phyloP scores from a whole-genome alignment of 1,140 invertebrate species.

The Mamestra configurata region DNA sequence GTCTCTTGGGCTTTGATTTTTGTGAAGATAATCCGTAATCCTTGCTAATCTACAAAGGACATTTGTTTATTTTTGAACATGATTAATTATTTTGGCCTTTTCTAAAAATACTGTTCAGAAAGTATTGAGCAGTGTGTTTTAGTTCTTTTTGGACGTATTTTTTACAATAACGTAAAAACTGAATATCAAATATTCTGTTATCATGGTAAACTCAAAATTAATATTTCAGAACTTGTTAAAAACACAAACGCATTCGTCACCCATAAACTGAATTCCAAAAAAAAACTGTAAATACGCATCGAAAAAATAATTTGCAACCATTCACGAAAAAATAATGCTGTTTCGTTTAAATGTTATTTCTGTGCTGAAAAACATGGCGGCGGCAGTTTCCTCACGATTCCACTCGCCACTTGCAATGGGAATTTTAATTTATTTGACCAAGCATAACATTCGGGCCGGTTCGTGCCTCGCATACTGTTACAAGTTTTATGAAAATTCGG shows the following conservation, averaged over 20 bases:
- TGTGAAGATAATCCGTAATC: neutral
- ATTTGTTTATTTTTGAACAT: neutral
- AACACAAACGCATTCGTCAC: neutral
- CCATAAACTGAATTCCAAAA: neutral
- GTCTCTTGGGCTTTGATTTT: neutral
- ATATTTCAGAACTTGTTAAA: neutral
- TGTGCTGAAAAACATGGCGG: slow-evolving; percentile 40
- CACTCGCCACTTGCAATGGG: slow-evolving; percentile 56
- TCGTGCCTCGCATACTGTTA: slow-evolving; percentile 49
- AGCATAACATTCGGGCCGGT: slow-evolving; percentile 54
- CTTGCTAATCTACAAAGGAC: neutral
- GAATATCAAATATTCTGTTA: no score
- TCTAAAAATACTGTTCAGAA: no score
- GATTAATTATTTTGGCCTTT: neutral
- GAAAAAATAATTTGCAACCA: neutral
- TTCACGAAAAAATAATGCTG: slow-evolving; percentile 18
- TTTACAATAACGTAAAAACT: no score
- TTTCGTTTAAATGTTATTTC: slow-evolving; percentile 22
- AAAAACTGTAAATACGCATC: neutral
- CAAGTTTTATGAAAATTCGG: slow-evolving; percentile 28
- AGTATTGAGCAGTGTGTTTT: no score
- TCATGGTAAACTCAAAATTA: no score
- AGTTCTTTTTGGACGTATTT: no score
- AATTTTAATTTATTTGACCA: slow-evolving; percentile 63
- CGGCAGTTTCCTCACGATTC: slow-evolving; percentile 58